Conservation (phyloP, 2,797 vertebrate species). For the Phataginus tricuspis region DNA sequence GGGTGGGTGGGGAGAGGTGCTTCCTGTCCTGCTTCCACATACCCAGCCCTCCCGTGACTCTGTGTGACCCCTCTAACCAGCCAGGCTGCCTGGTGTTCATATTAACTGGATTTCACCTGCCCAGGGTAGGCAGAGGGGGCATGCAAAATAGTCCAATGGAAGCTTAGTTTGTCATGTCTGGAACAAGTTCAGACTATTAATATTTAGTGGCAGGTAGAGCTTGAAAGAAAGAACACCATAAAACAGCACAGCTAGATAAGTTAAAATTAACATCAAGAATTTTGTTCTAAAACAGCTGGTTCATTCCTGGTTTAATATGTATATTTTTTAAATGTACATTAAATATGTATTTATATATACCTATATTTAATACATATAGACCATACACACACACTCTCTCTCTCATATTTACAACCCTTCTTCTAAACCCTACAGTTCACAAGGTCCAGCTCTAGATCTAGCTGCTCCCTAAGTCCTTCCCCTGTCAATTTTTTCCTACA, state of each 20-base stretch:
- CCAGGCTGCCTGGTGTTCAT: not conserved
- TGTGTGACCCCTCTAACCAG: not conserved
- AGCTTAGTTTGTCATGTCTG: not conserved
- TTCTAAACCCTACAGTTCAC: not conserved
- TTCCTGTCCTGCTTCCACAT: not conserved
- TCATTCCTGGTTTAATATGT: not conserved
- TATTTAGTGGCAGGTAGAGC: not conserved
- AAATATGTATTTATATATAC: not conserved
- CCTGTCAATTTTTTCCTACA: not conserved
- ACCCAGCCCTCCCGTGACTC: not conserved
- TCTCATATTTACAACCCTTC: not conserved
- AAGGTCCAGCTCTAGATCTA: not conserved
- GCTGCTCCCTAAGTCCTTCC: not conserved
- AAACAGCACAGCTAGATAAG: not conserved
- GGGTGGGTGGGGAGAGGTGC: not conserved
- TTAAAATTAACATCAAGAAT: not conserved
- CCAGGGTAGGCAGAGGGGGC: not conserved
- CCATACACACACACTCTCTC: not conserved
- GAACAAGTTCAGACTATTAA: conserved; percentile 13
- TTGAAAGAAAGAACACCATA: conserved; percentile 10
- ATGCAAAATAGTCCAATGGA: not conserved
- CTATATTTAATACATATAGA: not conserved
- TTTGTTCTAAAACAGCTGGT: conserved; percentile 17
- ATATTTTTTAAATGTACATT: not conserved
- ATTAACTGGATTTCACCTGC: not conserved